A percentile compares a stretch with the other conserved stretches of the same genome.
Conservation (phyloP, 1,140 invertebrate genomes). For the Argopecten irradians region DNA sequence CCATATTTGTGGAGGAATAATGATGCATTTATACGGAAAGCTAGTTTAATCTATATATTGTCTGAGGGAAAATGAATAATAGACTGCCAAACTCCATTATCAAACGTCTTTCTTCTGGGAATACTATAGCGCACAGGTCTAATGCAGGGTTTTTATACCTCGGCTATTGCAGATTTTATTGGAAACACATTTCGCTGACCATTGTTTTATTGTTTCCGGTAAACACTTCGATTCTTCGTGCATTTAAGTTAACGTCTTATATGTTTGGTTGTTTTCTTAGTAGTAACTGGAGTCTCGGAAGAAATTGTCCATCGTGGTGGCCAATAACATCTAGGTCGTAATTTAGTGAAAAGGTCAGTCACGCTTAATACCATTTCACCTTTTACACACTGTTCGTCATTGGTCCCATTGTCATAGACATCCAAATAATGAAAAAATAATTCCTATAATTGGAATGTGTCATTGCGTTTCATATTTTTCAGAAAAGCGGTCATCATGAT, state of each 20-base stretch:
- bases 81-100: background rate
- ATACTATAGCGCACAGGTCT: background rate
- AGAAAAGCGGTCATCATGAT: no score
- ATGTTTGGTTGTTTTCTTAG: no score
- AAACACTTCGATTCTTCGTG: background rate
- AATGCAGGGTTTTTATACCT: background rate
- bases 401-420: no score
- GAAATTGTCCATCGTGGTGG: no score
- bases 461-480: no score
- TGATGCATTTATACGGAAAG: background rate
- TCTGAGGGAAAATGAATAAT: background rate
- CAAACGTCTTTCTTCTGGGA: background rate
- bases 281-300: no score
- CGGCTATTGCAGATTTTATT: background rate
- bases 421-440: no score
- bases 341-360: no score
- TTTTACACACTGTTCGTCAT: no score
- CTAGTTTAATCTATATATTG: background rate
- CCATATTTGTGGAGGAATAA: background rate
- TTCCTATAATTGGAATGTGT: no score
- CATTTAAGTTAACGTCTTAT: background rate
- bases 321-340: no score
- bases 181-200: background rate
- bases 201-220: background rate
- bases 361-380: no score